Evolutionary conservation across 1,140 invertebrate species (phyloP).

Genomic region (Planococcus citri): DNA sequence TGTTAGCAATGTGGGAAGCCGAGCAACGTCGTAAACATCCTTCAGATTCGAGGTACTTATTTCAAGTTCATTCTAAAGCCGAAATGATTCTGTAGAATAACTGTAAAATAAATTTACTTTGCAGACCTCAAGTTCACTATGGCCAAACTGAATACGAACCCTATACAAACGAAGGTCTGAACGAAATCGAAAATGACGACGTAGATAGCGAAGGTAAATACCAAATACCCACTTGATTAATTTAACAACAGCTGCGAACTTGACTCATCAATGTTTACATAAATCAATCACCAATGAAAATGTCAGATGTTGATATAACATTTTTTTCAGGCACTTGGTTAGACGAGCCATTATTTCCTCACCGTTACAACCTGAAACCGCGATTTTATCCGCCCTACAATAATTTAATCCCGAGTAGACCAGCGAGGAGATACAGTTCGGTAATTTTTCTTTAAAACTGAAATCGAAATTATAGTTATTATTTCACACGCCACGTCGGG

Average conservation of each 20-base stretch:
- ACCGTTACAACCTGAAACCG: background rate
- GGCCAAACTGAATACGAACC: conserved; percentile 10
- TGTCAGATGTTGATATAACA: background rate
- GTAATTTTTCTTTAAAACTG: background rate
- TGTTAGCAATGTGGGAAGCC: conserved; percentile 34
- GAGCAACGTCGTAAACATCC: conserved; percentile 28
- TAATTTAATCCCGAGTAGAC: background rate
- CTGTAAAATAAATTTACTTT: background rate
- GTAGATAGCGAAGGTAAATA: background rate
- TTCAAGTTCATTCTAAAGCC: background rate
- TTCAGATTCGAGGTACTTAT: background rate
- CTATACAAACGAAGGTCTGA: background rate
- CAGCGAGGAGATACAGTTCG: background rate
- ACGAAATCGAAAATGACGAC: background rate
- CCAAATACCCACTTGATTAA: too few relatives aligned
- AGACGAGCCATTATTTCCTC: conserved; percentile 11
- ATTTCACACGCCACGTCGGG: too few relatives aligned
- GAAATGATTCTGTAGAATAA: too few relatives aligned
- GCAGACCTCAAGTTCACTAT: background rate
- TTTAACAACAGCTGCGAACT: too few relatives aligned
- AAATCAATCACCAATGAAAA: too few relatives aligned
- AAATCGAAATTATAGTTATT: background rate
- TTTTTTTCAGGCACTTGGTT: conserved; percentile 12
- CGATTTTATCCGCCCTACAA: conserved; percentile 7
- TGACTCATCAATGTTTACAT: too few relatives aligned